Percentiles rank a stretch among this genome's conserved stretches.
phyloP scores from a whole-genome alignment of 2,797 vertebrate species.

The Manis javanica region DNA sequence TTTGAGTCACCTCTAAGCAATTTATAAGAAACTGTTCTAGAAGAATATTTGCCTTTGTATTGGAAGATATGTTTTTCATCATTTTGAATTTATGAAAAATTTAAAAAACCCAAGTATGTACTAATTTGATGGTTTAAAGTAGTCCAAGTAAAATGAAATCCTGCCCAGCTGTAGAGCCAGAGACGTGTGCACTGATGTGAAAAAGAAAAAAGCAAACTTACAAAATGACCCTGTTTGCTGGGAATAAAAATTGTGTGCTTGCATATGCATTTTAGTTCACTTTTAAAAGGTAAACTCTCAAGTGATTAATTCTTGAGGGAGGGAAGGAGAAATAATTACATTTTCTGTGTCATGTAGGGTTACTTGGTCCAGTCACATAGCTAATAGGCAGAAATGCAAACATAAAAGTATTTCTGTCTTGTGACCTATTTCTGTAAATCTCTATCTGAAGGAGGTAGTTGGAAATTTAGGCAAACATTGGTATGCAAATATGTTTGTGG shows the following conservation, averaged over 20 bases:
- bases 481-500: background rate
- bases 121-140: background rate
- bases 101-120: background rate
- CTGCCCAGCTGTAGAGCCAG: background rate
- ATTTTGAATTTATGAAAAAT: background rate
- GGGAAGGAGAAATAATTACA: background rate
- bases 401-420: background rate
- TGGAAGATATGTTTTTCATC: background rate
- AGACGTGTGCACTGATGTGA: background rate
- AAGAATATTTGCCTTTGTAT: background rate
- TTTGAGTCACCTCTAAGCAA: background rate
- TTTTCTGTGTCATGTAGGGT: background rate
- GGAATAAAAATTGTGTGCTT: background rate
- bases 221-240: background rate
- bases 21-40: background rate
- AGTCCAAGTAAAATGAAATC: background rate
- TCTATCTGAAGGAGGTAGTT: background rate
- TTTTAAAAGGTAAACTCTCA: background rate
- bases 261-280: background rate
- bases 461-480: background rate
- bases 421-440: background rate
- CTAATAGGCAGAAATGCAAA: background rate
- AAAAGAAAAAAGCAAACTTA: background rate
- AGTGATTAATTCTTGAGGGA: background rate
- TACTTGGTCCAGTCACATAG: background rate